These are phyloP conservation scores for Capitella teleta DNA, from an alignment of 1,140 invertebrate species.

Conservation along the genomic window DNA sequence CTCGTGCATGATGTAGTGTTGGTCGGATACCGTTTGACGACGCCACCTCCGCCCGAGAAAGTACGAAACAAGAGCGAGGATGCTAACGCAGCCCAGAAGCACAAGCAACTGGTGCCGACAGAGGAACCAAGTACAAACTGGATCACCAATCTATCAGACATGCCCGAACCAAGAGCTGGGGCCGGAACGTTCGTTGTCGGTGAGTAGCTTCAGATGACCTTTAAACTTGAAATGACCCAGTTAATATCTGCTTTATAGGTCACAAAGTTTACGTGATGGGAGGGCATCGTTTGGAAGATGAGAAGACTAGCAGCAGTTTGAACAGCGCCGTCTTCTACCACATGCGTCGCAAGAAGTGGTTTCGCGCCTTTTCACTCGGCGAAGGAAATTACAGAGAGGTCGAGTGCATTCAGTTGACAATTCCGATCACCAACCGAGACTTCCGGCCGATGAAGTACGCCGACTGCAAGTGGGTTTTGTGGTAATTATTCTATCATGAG, in stretches of 20 bases:
- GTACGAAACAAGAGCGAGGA: neutral
- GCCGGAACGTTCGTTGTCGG: neutral
- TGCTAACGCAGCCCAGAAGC: neutral
- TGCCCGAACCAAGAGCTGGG: neutral
- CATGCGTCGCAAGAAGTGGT: neutral
- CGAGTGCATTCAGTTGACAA: neutral
- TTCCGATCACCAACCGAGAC: neutral
- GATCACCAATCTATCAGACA: neutral
- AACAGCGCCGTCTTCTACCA: neutral
- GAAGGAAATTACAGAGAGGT: neutral
- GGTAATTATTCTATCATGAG: no score
- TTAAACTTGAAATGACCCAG: no score
- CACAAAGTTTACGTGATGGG: neutral
- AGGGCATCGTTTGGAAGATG: neutral
- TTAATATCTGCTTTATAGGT: no score
- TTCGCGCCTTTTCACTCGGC: neutral
- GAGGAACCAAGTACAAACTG: neutral
- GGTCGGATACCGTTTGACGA: no score
- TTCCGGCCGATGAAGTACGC: neutral
- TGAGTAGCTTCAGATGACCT: no score
- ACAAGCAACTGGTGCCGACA: neutral
- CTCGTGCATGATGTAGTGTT: no score
- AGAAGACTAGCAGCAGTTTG: neutral
- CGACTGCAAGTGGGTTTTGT: conserved; percentile 1
- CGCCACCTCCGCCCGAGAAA: no score